Evolutionary conservation across 2,797 vertebrate genomes (phyloP), one percentile per base, ranked within the genome.

Genomic region (Sebastolobus altivelis): DNA sequence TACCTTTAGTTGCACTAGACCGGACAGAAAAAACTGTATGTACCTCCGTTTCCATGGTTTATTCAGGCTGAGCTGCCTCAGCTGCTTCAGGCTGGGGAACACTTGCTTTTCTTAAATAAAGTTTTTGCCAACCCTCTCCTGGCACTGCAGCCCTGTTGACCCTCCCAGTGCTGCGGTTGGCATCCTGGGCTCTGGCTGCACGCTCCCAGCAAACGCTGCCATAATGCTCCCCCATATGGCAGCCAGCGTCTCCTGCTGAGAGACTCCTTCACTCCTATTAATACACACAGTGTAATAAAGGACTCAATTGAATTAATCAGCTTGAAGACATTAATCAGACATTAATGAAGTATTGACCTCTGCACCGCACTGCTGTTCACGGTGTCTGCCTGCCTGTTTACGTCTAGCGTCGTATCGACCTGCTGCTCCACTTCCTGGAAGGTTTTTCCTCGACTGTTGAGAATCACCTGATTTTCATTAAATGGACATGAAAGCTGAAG

Each of bases 281-380:
- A 89, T 80, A 90, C 85, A 77, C 85, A 65, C 85, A 18, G 82
- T 65, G 86, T 86, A 89, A 89, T 89, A 89, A 91, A 91, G 80
- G 87, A 81, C 83, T 86, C 85, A 79, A 86, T 88, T 91, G 89
- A 93, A 92, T 93, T 90, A 91, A 93, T 91, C 91, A 87, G 89
- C 91, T 89, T 87, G 91, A 91, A 81, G 90, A 92, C 91, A 92
- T 94, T 93, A 91, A 93, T 93, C 90, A 91, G 89, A 90, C 90
- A 92, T 90, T 92, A 93, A 93, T 90, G 88, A 91, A 93, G 92
- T 86, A 87, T 85, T 92, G 93, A 92, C 89, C 93, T 91, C 87
- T 93, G 92, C 87, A 72, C 92, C 29, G 59, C 74, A 20, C 85
- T 65, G 90, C 93, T 92, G 91, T 87, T 90, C 86, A 1, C 60